phyloP scores from a whole-genome alignment of 2,797 vertebrate species.

The Acomys russatus region DNA sequence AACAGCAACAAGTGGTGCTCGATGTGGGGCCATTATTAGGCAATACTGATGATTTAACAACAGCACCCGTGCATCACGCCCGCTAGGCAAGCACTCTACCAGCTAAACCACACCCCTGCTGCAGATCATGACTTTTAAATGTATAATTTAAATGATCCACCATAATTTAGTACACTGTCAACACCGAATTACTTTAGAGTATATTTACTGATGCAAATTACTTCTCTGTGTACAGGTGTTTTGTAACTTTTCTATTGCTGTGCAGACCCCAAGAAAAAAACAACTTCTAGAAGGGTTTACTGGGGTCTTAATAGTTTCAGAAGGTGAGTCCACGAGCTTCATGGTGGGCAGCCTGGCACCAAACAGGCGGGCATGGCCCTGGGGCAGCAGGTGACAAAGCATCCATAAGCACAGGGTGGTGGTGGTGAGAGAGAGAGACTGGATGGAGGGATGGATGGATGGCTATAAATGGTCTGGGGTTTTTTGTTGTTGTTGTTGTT shows the following conservation, averaged over 20 bases:
- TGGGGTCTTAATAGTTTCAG: neutral
- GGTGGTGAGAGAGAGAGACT: too few species aligned
- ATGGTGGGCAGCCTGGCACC: neutral
- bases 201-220: slow-evolving; percentile 66
- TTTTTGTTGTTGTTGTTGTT: too few species aligned
- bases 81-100: neutral
- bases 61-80: neutral
- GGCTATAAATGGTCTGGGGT: too few species aligned
- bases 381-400: neutral
- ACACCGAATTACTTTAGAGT: slow-evolving; percentile 63
- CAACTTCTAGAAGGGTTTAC: neutral
- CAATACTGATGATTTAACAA: too few species aligned
- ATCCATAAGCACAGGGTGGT: neutral
- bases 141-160: slow-evolving; percentile 73
- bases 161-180: slow-evolving; percentile 72
- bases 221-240: neutral
- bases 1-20: too few species aligned
- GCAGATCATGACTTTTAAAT: slow-evolving; percentile 5
- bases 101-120: neutral
- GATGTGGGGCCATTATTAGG: too few species aligned
- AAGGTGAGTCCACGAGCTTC: neutral
- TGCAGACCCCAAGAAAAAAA: neutral
- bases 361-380: neutral
- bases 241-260: neutral
- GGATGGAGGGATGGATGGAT: too few species aligned